A percentile compares a stretch with the other conserved stretches of the same genome.
Evolutionary conservation across 2,888 invertebrate genomes (phyloP).

Genomic region (Eupithecia subfuscata): DNA sequence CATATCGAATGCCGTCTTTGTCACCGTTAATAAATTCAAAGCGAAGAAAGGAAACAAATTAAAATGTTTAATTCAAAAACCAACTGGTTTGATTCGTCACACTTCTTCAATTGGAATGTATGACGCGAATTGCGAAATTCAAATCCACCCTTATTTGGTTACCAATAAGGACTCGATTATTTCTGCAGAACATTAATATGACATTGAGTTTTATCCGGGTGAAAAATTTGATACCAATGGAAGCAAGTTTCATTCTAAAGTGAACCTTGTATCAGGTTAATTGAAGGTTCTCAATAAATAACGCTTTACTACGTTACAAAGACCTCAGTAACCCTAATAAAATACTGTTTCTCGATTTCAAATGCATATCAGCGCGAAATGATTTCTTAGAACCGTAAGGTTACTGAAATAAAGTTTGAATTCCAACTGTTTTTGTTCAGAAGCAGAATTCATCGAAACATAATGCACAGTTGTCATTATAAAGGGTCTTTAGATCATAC

Average conservation of each 20-base stretch:
- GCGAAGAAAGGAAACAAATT: constrained; percentile 78
- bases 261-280: background rate
- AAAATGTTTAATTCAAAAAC: constrained; percentile 78
- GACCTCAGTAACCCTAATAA: background rate
- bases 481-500: constrained; percentile 37
- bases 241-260: background rate
- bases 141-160: constrained; percentile 8
- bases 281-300: background rate
- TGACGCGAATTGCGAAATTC: constrained; percentile 12
- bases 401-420: background rate
- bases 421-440: background rate
- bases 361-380: background rate
- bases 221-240: constrained; percentile 17
- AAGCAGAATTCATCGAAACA: constrained; percentile 55
- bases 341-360: constrained; percentile 50
- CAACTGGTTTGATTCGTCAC: constrained; percentile 75
- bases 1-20: constrained; percentile 67
- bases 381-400: constrained; percentile 9
- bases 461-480: constrained; percentile 63
- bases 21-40: constrained; percentile 63
- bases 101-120: constrained; percentile 53
- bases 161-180: constrained; percentile 16
- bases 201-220: constrained; percentile 29
- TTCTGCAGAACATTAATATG: constrained; percentile 16
- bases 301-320: background rate